A percentile compares a stretch with the other conserved stretches of the same genome.
Conservation (phyloP, 2,797 vertebrate genomes). For the Iguana delicatissima region DNA sequence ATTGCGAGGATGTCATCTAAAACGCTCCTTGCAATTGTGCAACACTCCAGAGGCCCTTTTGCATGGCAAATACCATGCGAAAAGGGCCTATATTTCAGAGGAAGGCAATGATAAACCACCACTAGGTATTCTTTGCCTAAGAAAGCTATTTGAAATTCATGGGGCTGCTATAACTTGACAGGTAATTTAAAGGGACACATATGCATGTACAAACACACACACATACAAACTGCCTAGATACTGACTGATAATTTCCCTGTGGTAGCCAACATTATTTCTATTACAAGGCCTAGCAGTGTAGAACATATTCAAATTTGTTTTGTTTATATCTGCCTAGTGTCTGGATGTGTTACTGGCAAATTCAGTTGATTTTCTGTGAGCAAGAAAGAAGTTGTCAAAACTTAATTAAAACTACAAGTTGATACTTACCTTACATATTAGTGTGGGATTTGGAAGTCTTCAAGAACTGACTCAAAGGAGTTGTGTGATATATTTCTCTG, state of each 20-base stretch:
- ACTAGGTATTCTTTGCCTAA: no score
- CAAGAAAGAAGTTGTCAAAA: conserved; percentile 19
- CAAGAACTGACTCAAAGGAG: background rate
- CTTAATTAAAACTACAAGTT: conserved; percentile 6
- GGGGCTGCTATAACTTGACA: no score
- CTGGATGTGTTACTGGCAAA: background rate
- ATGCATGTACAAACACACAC: no score
- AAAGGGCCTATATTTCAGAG: no score
- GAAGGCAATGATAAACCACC: no score
- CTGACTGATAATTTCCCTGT: background rate
- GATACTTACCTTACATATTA: conserved; percentile 10
- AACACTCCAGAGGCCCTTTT: no score
- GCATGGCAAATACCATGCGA: no score
- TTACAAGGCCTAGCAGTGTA: background rate
- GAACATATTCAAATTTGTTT: background rate
- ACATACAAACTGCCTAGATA: background rate
- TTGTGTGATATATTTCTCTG: background rate
- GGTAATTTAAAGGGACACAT: no score
- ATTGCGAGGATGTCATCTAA: no score
- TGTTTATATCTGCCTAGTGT: background rate
- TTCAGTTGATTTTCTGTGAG: background rate
- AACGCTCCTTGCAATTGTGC: no score
- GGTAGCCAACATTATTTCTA: background rate
- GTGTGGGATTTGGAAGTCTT: conserved; percentile 10
- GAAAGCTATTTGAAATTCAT: no score